Evolutionary conservation across 2,113 vertebrate genomes (phyloP).

Genomic region (Macrotis lagotis): DNA sequence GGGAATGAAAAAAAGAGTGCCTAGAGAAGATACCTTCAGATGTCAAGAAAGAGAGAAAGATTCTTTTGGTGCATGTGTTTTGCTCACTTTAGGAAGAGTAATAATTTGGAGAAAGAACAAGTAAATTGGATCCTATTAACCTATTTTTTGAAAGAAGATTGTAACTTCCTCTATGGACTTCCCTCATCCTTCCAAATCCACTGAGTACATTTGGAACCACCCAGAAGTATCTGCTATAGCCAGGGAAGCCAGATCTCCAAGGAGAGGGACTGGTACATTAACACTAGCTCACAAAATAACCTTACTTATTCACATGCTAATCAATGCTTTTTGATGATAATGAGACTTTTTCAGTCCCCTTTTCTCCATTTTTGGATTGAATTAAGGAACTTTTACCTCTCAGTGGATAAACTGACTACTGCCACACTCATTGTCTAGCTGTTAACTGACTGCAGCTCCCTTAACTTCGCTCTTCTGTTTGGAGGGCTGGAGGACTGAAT

Average conservation of each 20-base stretch:
- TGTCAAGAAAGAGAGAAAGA: neutral
- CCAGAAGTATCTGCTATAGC: neutral
- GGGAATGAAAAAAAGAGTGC: conserved; percentile 21
- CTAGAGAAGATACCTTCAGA: neutral
- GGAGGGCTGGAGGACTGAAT: neutral
- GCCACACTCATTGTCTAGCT: neutral
- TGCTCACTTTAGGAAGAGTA: neutral
- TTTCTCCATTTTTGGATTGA: neutral
- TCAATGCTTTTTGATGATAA: neutral
- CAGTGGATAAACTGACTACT: neutral
- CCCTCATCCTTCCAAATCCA: neutral
- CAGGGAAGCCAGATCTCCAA: neutral
- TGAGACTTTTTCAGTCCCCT: neutral
- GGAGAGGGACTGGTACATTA: neutral
- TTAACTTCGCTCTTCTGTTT: neutral
- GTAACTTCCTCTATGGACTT: neutral
- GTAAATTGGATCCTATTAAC: conserved; percentile 1
- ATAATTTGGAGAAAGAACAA: conserved; percentile 30
- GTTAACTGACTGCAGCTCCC: neutral
- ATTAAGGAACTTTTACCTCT: neutral
- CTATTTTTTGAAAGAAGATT: conserved; percentile 38
- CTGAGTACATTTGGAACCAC: neutral
- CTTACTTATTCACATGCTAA: neutral
- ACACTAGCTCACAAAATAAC: neutral
- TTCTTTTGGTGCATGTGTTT: neutral